Evolutionary conservation across 2,888 invertebrate species (phyloP).

Genomic region (Rhagonycha lutea): DNA sequence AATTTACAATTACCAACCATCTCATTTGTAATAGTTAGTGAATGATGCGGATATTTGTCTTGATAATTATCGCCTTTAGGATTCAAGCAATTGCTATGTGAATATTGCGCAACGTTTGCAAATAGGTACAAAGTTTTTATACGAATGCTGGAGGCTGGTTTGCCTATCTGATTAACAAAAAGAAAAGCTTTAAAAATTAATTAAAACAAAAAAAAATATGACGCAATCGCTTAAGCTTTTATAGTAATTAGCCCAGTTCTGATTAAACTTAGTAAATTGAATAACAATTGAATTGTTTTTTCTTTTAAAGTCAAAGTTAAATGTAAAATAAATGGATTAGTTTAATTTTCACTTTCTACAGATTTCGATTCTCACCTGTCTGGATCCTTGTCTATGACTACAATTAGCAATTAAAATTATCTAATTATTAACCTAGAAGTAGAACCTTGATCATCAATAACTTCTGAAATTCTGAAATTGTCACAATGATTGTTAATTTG

Average conservation of each 20-base stretch:
- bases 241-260: neutral
- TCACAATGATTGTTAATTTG: neutral
- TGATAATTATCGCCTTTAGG: neutral
- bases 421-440: no score
- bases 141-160: neutral
- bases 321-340: neutral
- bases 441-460: no score
- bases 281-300: neutral
- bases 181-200: neutral
- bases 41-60: neutral
- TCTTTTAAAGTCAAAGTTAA: neutral
- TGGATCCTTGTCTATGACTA: neutral
- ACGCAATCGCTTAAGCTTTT: neutral
- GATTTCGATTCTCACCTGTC: neutral
- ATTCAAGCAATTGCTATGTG: neutral
- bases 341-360: neutral
- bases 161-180: no score
- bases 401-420: neutral
- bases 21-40: neutral
- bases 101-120: neutral
- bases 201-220: neutral
- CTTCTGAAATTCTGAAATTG: neutral
- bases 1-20: neutral
- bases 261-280: neutral
- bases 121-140: neutral